Percentiles rank a stretch among this genome's conserved stretches.
Evolutionary conservation across 2,113 vertebrate genomes (phyloP).

Genomic region (Pogonocichla stellata): DNA sequence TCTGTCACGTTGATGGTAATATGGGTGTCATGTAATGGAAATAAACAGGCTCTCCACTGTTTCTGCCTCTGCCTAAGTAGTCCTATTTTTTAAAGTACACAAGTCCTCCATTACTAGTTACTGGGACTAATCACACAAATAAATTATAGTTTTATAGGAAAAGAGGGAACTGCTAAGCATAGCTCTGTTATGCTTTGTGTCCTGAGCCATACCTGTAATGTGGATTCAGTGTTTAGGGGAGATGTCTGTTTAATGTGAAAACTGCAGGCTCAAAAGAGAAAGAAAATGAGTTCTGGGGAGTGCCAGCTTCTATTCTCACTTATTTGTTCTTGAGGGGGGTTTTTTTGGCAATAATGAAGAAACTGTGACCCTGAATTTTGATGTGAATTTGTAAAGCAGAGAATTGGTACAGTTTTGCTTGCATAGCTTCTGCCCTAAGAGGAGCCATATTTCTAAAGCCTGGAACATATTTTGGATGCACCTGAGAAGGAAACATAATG

Average conservation of each 20-base stretch:
- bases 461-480: not conserved
- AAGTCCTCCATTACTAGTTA: not conserved
- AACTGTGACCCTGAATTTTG: not conserved
- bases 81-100: not conserved
- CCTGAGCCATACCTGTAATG: not conserved
- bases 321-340: not conserved
- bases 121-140: not conserved
- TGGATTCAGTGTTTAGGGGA: not conserved
- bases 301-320: not conserved
- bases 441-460: not conserved
- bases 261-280: not conserved
- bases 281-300: not conserved
- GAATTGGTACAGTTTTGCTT: not conserved
- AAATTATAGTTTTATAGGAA: not conserved
- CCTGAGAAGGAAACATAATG: not conserved
- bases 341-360: not conserved
- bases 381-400: not conserved
- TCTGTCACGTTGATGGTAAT: constrained; percentile 2
- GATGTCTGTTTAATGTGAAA: not conserved
- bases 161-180: not conserved
- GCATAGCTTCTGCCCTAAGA: not conserved
- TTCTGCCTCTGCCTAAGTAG: constrained; percentile 3
- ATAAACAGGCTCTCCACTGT: not conserved
- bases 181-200: not conserved
- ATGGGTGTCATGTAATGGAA: not conserved